These are phyloP conservation scores for Numida meleagris DNA, from an alignment of 2,113 vertebrate species.

Conservation along the genomic window DNA sequence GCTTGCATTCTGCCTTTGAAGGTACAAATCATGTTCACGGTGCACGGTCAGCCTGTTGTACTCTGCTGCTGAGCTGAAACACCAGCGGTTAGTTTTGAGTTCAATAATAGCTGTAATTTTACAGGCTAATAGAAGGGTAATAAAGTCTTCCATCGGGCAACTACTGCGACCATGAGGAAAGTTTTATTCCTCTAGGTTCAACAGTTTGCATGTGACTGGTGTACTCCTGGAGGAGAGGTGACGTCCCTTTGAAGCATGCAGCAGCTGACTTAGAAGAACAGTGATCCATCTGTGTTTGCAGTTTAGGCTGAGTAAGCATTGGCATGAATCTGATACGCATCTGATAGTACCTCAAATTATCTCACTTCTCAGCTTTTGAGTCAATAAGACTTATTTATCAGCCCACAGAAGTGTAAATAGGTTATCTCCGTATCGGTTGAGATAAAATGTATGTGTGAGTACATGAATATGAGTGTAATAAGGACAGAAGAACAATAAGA, in stretches of 20 bases:
- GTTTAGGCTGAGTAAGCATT: not conserved
- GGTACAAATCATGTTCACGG: not conserved
- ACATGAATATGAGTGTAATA: accelerated
- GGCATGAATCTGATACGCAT: constrained; percentile 4
- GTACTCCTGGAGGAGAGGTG: not conserved
- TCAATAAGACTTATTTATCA: not conserved
- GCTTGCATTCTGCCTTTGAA: not conserved
- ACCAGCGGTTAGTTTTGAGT: not conserved
- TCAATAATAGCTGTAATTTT: constrained; percentile 2
- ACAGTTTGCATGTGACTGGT: constrained; percentile 18
- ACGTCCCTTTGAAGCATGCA: not conserved
- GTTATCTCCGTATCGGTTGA: not conserved
- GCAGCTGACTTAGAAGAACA: not conserved
- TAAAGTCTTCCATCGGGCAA: not conserved
- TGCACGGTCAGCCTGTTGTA: not conserved
- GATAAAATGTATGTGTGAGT: not conserved
- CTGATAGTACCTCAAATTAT: not conserved
- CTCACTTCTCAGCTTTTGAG: not conserved
- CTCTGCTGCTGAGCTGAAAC: not conserved
- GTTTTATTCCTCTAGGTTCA: constrained; percentile 41
- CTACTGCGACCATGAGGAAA: constrained; percentile 19
- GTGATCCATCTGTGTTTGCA: not conserved
- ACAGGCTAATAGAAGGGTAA: not conserved
- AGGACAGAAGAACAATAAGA: not conserved
- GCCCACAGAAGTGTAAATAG: not conserved